These are phyloP conservation scores for Chrysemys picta DNA, from an alignment of 2,113 vertebrate species.

Conservation along the genomic window DNA sequence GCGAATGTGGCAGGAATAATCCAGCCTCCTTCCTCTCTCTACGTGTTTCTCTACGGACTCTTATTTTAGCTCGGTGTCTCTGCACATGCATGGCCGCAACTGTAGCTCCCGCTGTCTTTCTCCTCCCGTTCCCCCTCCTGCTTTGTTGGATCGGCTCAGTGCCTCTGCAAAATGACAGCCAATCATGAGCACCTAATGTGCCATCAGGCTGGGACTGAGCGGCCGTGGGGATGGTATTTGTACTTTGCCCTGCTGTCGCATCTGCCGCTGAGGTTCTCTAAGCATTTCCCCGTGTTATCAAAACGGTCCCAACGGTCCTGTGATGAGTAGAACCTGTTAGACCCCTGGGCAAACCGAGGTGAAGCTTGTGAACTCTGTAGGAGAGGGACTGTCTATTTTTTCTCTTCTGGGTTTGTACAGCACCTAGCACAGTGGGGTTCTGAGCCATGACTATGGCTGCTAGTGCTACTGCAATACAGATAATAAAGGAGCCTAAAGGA, in stretches of 20 bases:
- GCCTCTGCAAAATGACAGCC: not conserved
- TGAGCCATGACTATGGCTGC: not conserved
- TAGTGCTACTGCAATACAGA: not conserved
- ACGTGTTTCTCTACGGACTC: not conserved
- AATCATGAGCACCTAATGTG: not conserved
- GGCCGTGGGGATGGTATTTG: not conserved
- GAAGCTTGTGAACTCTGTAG: not conserved
- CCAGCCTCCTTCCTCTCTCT: not conserved
- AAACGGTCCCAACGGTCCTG: not conserved
- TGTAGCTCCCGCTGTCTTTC: not conserved
- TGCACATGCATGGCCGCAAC: not conserved
- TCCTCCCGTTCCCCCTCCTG: not conserved
- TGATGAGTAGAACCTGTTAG: not conserved
- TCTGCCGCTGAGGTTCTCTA: not conserved
- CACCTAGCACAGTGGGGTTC: not conserved
- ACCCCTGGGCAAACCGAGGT: not conserved
- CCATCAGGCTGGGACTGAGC: not conserved
- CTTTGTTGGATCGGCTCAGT: not conserved
- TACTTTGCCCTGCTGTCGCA: not conserved
- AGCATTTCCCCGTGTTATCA: rapidly evolving
- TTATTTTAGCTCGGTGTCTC: not conserved
- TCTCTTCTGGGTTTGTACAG: not conserved
- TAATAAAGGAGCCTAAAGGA: not conserved
- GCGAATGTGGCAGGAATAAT: not conserved
- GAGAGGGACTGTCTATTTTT: not conserved